Percentiles rank a stretch among this genome's conserved stretches.
Evolutionary conservation across 2,113 vertebrate species (phyloP).

Genomic region (Connochaetes taurinus): DNA sequence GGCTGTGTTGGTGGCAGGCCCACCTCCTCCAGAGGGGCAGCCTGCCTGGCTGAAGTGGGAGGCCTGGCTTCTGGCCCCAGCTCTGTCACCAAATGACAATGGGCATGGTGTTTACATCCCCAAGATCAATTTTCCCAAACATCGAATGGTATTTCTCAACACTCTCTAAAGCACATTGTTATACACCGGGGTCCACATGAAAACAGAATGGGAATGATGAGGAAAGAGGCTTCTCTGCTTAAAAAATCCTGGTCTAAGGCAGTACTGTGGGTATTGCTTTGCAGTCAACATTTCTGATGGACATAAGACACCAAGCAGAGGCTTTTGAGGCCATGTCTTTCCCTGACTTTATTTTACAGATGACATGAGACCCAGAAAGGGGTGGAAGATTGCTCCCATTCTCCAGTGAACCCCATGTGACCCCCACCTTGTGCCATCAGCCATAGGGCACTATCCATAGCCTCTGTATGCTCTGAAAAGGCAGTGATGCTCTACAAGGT

Average conservation of each 20-base stretch:
- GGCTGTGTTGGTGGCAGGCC: not conserved
- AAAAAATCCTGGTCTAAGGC: not conserved
- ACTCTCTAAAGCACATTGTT: not conserved
- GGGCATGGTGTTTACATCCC: not conserved
- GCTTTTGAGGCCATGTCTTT: not conserved
- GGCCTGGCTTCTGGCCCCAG: not conserved
- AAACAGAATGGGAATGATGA: not conserved
- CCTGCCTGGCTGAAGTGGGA: not conserved
- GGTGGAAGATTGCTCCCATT: not conserved
- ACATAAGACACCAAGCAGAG: not conserved
- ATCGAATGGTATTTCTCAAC: not conserved
- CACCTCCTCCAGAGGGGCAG: not conserved
- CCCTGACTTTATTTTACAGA: not conserved
- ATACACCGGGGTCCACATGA: not conserved
- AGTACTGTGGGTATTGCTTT: not conserved
- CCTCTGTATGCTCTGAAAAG: not conserved
- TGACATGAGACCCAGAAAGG: not conserved
- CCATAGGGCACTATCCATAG: not conserved
- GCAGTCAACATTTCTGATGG: not conserved
- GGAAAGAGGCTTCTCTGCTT: not conserved
- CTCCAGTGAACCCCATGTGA: not conserved
- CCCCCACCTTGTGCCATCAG: not conserved
- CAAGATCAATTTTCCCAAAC: not conserved
- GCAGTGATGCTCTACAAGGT: no score
- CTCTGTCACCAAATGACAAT: not conserved